Base-by-base conservation (phyloP, 2,113 vertebrate genomes). In the Petrocephalus zakoni region DNA sequence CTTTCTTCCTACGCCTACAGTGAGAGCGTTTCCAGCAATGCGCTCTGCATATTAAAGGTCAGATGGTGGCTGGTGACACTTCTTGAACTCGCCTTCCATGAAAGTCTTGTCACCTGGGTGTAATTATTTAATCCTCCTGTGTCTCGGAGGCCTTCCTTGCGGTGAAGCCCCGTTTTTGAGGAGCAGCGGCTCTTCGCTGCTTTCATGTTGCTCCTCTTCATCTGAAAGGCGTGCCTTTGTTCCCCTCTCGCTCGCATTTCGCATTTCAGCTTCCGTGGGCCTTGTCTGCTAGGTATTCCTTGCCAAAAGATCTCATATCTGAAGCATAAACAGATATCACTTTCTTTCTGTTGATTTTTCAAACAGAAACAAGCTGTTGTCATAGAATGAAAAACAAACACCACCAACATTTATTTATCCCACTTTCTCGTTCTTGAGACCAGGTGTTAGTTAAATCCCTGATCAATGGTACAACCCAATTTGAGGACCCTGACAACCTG, bases 41-140 rank as follows among this genome's bases (percentile, higher is more conserved):
- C 10, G 51, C 61, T 72, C 68, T 89, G 88, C 85, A 89, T 87
- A 89, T 84, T 84, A 89, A 88, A 87, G 87, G 78, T n/a, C 53
- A 87, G 86, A 89, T 58, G 81, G 86, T 78, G 51, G 86, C 86
- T 82, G 89, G 86, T 89, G 89, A 85, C 89, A 89, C 72, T 34
- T 88, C 29, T 52, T 22, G 46, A 49, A 42, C 46, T 89, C 47
- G 58, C 58, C 21, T 58, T 78, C 37, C 87, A 72, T 53, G 78
- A 68, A 89, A 47, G 75, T 83, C 86, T 87, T 85, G 86, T 89
- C 64, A 86, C 64, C 53, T 42, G 86, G 86, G 86, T 88, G 75
- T 89, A 89, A 89, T 89, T 89, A 89, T 89, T 89, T 89, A 88
- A 87, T 88, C 75, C 49, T 56, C 87, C 89, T 87, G 78, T 85